Base-by-base conservation (phyloP, 2,113 vertebrate species). In the Nanorana parkeri region DNA sequence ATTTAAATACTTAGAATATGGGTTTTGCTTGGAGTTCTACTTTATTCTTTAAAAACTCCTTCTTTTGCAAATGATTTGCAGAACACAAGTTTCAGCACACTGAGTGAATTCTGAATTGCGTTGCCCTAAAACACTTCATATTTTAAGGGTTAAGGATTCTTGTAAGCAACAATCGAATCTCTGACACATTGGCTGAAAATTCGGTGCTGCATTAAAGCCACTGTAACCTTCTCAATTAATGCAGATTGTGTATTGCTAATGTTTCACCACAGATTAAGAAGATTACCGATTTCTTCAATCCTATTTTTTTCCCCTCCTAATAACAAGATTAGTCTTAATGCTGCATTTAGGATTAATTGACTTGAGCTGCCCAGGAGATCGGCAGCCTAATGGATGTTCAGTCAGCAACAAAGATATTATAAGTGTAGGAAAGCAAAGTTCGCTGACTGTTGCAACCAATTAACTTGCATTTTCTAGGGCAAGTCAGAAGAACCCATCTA, bases 301-400 rank as follows among this genome's bases (percentile, higher is more conserved):
- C 71, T 56, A 26, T 55, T 60, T 54, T 47, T 47, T 55, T 26
- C 68, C n/a, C n/a, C 68, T 74, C 54, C 21, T 74, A 74, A 74
- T 74, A 74, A 74, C 54, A 60, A 74, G 71, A 58, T 74, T 74
- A 74, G n/a, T 19, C 20, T 36, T 74, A 74, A 74, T 29, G 28
- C 71, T 60, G 52, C 8, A 74, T 74, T 74, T 74, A 74, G 71
- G 28, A 74, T 74, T 36, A 58, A 74, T 74, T 74, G 71, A 74
- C 51, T 74, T 74, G 58, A 74, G 71, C 51, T 17, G 71, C 54
- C 20, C 28, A 32, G 28, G 41, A 74, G 55, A 74, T 60, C 28
- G 28, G 28, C 8, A 74, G 54, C 20, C 11, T 47, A 47, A 13
- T 47, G 13, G 41, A 47, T 47, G 10, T 47, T 47, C 41, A 10